phyloP scores from a whole-genome alignment of 2,888 invertebrate species.

The Linnaemya vulpina region DNA sequence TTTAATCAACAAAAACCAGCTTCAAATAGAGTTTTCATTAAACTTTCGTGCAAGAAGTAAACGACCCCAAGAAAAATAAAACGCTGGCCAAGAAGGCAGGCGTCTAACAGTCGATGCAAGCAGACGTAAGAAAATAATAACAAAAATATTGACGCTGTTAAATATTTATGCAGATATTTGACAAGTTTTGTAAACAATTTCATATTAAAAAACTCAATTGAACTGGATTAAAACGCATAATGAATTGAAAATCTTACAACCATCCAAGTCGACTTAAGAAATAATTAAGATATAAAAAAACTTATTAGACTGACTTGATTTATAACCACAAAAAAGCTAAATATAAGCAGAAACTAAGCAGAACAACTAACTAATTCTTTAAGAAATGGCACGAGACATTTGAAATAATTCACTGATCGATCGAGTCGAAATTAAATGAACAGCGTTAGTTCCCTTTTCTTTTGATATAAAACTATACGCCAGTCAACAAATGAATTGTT shows the following conservation, averaged over 20 bases:
- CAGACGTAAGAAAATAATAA: conserved; percentile 11
- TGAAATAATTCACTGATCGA: too few species aligned
- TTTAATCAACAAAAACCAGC: conserved; percentile 34
- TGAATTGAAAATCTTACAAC: neutral
- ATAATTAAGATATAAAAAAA: too few species aligned
- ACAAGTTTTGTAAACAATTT: conserved; percentile 17
- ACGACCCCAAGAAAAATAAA: conserved; percentile 26
- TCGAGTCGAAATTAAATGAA: too few species aligned
- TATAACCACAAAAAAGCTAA: too few species aligned
- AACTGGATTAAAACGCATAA: neutral
- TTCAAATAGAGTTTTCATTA: neutral
- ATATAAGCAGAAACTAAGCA: too few species aligned
- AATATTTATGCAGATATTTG: neutral
- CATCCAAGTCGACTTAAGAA: too few species aligned
- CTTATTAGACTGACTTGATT: too few species aligned
- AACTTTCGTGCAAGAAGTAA: conserved; percentile 17
- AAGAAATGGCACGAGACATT: too few species aligned
- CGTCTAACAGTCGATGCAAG: conserved; percentile 24
- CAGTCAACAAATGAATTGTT: too few species aligned
- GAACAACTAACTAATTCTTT: too few species aligned
- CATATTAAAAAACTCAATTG: conserved; percentile 1
- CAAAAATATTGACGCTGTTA: conserved; percentile 18
- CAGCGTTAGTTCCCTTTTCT: too few species aligned
- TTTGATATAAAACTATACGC: too few species aligned
- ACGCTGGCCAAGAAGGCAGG: conserved; percentile 37